Base-by-base conservation (phyloP, 2,113 vertebrate genomes). In the Chaetops frenatus region DNA sequence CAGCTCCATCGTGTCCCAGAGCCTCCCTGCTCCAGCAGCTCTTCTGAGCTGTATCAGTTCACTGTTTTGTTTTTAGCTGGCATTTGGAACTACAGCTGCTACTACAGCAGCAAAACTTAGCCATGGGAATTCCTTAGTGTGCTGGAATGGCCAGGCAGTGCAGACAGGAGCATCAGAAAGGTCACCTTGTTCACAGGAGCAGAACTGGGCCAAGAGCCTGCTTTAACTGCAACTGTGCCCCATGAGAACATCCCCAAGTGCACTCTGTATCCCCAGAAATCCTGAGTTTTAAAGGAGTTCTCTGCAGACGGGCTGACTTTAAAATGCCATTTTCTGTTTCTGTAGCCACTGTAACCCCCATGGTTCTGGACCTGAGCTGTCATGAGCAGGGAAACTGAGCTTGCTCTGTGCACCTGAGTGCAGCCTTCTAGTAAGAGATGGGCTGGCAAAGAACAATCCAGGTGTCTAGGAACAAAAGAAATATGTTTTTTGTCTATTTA, bases 241-340 rank as follows among this genome's bases (percentile, higher is more conserved):
- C 0, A 0, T 9, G 33, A 27, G 42, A 80, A 38, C 62, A 28
- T 29, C 36, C 67, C n/a, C 0, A 0, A n/a, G 12, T 24, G 45
- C 24, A 7, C 27, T 45, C 56, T 76, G 61, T 44, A 17, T 15
- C 12, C 40, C 27, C n/a, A 17, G 33, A 18, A 67, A 20, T 67
- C 28, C 33, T 60, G 28, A 18, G 0, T 57, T 74, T 93, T 70
- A 53, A 61, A 79, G 73, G 40, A 73, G 35, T 38, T 73, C 53
- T 71, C 40, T 72, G 27, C 35, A 73, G 45, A 12, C 61, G n/a
- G 35, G 19, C 36, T 64, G 53, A 36, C 48, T 86, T 70, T 11
- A 50, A 82, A 82, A 25, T 35, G 10, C 1, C 11, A 3, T 10
- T 69, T 82, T 56, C 25, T 79, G 12, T 40, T 74, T 60, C 58